These are phyloP conservation scores for Allacma fusca DNA, from an alignment of 2,888 invertebrate genomes.

Conservation along the genomic window DNA sequence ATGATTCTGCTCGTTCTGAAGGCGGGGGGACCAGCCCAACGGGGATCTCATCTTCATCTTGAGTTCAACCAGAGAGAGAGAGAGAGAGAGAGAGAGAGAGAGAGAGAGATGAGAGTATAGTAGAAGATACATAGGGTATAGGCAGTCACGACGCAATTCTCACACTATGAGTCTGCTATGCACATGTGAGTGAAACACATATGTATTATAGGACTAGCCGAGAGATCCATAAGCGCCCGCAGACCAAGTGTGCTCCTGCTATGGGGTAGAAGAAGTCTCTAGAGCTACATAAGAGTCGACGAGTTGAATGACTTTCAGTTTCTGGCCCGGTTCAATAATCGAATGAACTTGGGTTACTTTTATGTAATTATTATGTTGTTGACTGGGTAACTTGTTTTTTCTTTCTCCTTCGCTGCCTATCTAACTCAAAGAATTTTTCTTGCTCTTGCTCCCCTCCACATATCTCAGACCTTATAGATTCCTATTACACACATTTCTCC, in stretches of 20 bases:
- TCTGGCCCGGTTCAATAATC: conserved; percentile 49
- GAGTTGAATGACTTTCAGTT: conserved; percentile 49
- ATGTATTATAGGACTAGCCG: no score
- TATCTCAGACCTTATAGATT: neutral
- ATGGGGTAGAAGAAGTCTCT: neutral
- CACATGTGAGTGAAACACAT: neutral
- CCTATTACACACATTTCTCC: neutral
- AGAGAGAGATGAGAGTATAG: neutral
- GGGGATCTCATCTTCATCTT: conserved; percentile 12
- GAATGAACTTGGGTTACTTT: conserved; percentile 49
- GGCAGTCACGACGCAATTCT: neutral
- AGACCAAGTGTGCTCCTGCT: neutral
- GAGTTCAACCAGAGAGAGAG: conserved; percentile 11
- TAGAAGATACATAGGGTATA: no score
- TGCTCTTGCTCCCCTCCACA: conserved; percentile 18
- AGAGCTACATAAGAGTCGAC: conserved; percentile 9
- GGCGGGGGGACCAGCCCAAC: neutral
- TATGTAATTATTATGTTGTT: conserved; percentile 44
- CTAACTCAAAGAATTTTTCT: conserved; percentile 22
- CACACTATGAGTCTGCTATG: neutral
- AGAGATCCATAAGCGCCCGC: neutral
- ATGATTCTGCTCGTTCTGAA: neutral
- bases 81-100: neutral
- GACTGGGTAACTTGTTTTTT: conserved; percentile 41
- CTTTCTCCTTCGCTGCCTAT: conserved; percentile 26